Evolutionary conservation across 2,888 invertebrate genomes (phyloP).

Genomic region (Euproctis similis): DNA sequence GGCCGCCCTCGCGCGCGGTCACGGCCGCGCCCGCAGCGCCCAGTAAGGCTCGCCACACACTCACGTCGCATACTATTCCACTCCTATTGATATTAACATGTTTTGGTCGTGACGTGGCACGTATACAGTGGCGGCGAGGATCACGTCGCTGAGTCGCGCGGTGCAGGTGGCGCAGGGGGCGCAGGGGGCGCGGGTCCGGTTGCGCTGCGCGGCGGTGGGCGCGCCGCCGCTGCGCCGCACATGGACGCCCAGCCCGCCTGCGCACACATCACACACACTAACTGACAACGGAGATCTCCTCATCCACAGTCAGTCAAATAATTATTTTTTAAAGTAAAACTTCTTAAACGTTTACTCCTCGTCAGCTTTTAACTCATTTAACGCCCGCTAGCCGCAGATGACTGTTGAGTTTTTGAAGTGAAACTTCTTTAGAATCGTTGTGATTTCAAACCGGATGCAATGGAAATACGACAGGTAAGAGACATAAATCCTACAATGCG

Average conservation of each 20-base stretch:
- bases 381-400: no score
- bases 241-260: slow-evolving; percentile 72
- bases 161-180: slow-evolving; percentile 78
- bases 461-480: no score
- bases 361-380: no score
- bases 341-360: no score
- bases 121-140: slow-evolving; percentile 81
- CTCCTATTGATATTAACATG: background rate
- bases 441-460: no score
- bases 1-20: slow-evolving; percentile 76
- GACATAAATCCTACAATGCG: no score
- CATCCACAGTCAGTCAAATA: slow-evolving; percentile 82
- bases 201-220: slow-evolving; percentile 82
- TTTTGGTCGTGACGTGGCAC: background rate
- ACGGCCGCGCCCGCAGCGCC: slow-evolving; percentile 70
- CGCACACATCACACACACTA: slow-evolving; percentile 76
- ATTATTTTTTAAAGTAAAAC: no score
- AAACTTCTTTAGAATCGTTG: no score
- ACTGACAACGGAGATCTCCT: slow-evolving; percentile 77
- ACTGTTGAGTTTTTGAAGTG: no score
- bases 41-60: slow-evolving; percentile 24
- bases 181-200: slow-evolving; percentile 76
- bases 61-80: background rate
- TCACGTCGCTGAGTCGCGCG: slow-evolving; percentile 84
- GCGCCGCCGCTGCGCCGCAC: slow-evolving; percentile 78